These are phyloP conservation scores for Lophochroa leadbeateri DNA, from an alignment of 2,113 vertebrate species.

Conservation along the genomic window DNA sequence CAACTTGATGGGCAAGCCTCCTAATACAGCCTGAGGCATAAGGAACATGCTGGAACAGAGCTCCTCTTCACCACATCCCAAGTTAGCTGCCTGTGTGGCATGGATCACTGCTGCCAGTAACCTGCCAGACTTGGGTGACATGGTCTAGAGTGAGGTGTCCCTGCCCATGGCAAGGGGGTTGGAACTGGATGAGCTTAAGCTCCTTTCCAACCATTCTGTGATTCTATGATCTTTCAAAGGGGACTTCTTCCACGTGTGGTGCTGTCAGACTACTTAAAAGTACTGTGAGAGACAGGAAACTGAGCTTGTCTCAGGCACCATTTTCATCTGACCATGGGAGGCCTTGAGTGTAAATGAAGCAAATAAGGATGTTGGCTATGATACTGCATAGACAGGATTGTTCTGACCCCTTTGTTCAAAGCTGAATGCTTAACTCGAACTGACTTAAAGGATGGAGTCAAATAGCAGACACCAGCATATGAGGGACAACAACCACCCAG, in stretches of 20 bases:
- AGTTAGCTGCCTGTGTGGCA: background rate
- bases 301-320: background rate
- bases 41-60: background rate
- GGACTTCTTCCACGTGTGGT: background rate
- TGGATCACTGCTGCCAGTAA: background rate
- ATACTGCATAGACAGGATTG: background rate
- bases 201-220: background rate
- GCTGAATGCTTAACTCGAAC: background rate
- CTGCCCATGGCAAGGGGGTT: background rate
- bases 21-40: background rate
- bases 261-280: background rate
- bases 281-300: background rate
- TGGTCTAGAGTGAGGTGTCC: background rate
- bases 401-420: background rate
- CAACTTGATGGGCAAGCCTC: background rate
- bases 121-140: background rate
- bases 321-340: background rate
- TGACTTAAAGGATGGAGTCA: background rate
- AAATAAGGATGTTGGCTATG: background rate
- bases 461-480: background rate
- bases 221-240: background rate
- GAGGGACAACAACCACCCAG: background rate
- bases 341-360: background rate
- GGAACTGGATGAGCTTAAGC: background rate
- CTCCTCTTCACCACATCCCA: background rate